Evolutionary conservation across 1,140 invertebrate species (phyloP).

Genomic region (Pseudobourletiella spinata): DNA sequence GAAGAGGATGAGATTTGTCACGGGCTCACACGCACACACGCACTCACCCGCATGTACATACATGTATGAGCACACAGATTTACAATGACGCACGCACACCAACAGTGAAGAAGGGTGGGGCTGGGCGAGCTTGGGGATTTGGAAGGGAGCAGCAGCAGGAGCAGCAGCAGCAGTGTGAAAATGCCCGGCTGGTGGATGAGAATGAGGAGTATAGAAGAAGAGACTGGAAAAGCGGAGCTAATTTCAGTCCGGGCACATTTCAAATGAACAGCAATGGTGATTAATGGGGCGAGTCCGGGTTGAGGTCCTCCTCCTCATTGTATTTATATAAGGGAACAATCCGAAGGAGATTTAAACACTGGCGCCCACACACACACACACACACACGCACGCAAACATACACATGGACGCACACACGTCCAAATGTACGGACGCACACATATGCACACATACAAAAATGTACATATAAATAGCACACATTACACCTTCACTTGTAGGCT

Average conservation of each 20-base stretch:
- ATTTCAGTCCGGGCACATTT: not conserved
- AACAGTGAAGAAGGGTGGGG: not conserved
- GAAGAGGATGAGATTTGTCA: slow-evolving; percentile 4
- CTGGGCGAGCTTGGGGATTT: not conserved
- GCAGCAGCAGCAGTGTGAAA: not conserved
- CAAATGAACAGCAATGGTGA: slow-evolving; percentile 8
- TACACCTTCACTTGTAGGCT: no score
- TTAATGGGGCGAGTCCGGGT: not conserved
- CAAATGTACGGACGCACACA: not conserved
- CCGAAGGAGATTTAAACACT: not conserved
- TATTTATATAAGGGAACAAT: not conserved
- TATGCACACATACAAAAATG: not conserved
- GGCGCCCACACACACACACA: not conserved
- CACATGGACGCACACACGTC: no score
- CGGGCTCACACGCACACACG: not conserved
- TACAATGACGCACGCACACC: not conserved
- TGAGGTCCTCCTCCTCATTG: not conserved
- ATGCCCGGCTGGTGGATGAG: not conserved
- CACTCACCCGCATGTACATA: not conserved
- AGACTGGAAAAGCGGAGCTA: not conserved
- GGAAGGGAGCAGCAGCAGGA: not conserved
- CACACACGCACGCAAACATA: not conserved
- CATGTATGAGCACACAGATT: not conserved
- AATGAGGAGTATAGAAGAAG: not conserved
- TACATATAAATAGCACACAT: not conserved